phyloP scores from a whole-genome alignment of 2,888 invertebrate genomes.

The Alloscopus bannaensis region DNA sequence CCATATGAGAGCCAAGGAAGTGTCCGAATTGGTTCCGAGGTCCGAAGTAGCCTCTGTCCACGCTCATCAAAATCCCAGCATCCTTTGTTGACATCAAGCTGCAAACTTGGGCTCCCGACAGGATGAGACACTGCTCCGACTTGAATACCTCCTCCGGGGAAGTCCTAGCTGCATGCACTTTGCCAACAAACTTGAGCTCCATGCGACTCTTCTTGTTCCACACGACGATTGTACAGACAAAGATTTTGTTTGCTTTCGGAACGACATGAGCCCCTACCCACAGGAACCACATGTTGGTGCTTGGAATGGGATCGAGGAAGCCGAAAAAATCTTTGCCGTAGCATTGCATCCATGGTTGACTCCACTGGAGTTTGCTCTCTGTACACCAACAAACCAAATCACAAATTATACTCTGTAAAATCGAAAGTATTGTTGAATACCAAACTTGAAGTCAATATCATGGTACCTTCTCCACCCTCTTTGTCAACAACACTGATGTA shows the following conservation, averaged over 20 bases:
- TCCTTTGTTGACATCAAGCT: too few species aligned
- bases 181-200: constrained; percentile 50
- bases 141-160: constrained; percentile 53
- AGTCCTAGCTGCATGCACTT: constrained; percentile 52
- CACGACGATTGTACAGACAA: constrained; percentile 45
- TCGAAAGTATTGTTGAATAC: too few species aligned
- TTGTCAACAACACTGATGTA: too few species aligned
- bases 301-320: constrained; percentile 48
- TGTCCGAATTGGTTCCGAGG: too few species aligned
- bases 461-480: constrained; percentile 53
- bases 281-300: constrained; percentile 59
- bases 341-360: constrained; percentile 67
- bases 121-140: constrained; percentile 61
- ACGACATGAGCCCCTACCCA: constrained; percentile 58
- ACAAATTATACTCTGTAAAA: neutral
- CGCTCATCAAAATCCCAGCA: too few species aligned
- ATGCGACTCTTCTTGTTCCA: constrained; percentile 57
- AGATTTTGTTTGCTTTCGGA: constrained; percentile 26
- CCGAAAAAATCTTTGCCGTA: constrained; percentile 66
- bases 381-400: neutral
- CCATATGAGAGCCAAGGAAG: too few species aligned
- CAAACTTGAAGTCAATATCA: neutral
- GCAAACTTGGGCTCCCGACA: too few species aligned
- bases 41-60: too few species aligned
- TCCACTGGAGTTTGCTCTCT: constrained; percentile 58